Percentiles rank a stretch among this genome's conserved stretches.
Conservation (phyloP, 2,113 vertebrate species). For the Oryzias javanicus region DNA sequence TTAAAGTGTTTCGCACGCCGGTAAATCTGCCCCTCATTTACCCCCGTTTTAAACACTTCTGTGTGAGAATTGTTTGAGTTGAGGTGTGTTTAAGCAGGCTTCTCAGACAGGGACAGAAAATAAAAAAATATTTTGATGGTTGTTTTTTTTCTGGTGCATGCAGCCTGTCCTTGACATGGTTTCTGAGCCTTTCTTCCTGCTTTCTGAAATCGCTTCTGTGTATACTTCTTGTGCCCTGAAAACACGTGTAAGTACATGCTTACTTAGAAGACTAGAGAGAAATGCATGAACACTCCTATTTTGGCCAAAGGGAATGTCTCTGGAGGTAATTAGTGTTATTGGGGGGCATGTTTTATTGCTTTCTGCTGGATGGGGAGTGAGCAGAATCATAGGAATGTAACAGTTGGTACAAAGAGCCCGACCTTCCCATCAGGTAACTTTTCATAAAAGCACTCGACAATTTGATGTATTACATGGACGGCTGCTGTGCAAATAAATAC, state of each 20-base stretch:
- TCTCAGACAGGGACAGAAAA: slow-evolving; percentile 10
- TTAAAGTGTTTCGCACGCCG: neutral
- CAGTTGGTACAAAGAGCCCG: slow-evolving; percentile 52
- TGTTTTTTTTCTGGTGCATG: slow-evolving; percentile 16
- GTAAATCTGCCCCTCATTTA: neutral
- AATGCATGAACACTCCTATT: slow-evolving; percentile 23
- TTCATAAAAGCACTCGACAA: slow-evolving; percentile 31
- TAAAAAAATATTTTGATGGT: slow-evolving; percentile 41
- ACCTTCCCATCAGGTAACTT: slow-evolving; percentile 57
- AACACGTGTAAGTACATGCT: slow-evolving; percentile 16
- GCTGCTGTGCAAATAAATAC: slow-evolving; percentile 42
- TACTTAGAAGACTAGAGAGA: slow-evolving; percentile 20
- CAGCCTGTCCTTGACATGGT: slow-evolving; percentile 47
- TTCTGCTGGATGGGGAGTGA: slow-evolving; percentile 62
- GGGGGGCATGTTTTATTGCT: slow-evolving; percentile 63
- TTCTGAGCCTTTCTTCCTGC: slow-evolving; percentile 26
- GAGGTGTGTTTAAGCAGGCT: slow-evolving; percentile 17
- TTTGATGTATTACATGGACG: slow-evolving; percentile 27
- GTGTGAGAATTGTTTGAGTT: no score
- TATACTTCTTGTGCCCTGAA: slow-evolving; percentile 28
- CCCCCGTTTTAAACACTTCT: neutral
- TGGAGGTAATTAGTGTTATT: slow-evolving; percentile 75
- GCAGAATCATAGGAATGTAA: slow-evolving; percentile 59
- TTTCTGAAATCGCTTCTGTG: slow-evolving; percentile 52
- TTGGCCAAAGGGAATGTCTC: slow-evolving; percentile 63